Base-by-base conservation (phyloP, 2,113 vertebrate species). In the Gadus chalcogrammus region DNA sequence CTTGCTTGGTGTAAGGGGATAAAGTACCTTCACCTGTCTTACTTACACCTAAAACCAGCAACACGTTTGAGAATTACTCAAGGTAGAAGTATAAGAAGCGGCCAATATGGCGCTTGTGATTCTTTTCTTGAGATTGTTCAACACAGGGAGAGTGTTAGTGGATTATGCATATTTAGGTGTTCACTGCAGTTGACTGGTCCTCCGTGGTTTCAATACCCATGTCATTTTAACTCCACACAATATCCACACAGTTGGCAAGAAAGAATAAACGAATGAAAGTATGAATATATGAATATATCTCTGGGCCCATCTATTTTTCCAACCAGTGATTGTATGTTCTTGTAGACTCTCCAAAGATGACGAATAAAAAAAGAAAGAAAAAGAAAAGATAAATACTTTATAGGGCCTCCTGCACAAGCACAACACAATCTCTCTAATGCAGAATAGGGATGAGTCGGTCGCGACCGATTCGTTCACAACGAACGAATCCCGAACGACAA, bases 151-250 rank as follows among this genome's bases (percentile, higher is more conserved):
- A 63, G 13, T 74, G 79, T 74, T 77, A 77, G 76, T 77, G 58
- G 75, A 75, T 74, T 61, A 74, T 6, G 42, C 53, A 0, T 58
- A 48, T 11, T 48, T 31, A 79, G 73, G 67, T 76, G 69, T 79
- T 76, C 68, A 56, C 62, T 28, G 64, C 59, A 68, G 68, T 67
- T 79, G 82, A 80, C 83, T 67, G 69, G 58, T 77, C 68, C 78
- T 85, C 84, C 85, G 84, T 83, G 64, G 79, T 89, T 76, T 71
- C 75, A 74, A 82, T 76, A 69, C 76, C 81, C 70, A 64, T 74
- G 80, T 88, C 80, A 58, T 68, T 83, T 72, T 71, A 76, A 84
- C 81, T 88, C 85, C 73, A 87, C 86, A 85, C 24, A 58, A 73
- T 52, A 68, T 16, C 20, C 42, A 48, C 42, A 48, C 42, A 13